Evolutionary conservation across 2,888 invertebrate species (phyloP).

Genomic region (Nycteola revayana): DNA sequence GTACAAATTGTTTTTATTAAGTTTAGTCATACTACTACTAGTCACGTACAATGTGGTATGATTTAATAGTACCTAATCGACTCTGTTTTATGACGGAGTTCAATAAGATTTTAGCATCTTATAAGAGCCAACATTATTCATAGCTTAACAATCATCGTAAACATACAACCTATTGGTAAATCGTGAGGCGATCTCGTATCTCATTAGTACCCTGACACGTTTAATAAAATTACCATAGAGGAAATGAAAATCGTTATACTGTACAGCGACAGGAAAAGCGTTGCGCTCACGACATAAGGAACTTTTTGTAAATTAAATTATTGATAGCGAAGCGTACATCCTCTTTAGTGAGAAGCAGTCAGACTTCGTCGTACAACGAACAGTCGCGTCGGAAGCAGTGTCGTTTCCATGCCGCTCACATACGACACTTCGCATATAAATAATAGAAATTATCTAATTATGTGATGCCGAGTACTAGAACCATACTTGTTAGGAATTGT

Average conservation of each 20-base stretch:
- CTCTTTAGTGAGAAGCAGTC: conserved; percentile 67
- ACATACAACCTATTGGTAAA: conserved; percentile 35
- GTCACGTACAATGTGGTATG: no score
- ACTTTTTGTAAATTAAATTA: conserved; percentile 69
- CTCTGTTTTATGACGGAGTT: no score
- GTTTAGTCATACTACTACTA: no score
- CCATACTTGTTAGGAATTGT: conserved; percentile 61
- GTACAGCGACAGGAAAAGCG: conserved; percentile 60
- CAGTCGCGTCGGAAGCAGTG: conserved; percentile 60
- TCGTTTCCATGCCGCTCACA: conserved; percentile 63
- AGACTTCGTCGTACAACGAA: conserved; percentile 59
- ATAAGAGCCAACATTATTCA: no score
- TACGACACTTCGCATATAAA: conserved; percentile 69
- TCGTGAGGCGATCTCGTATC: conserved; percentile 54
- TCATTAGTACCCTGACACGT: conserved; percentile 69
- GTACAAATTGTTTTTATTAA: no score
- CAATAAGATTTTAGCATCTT: no score
- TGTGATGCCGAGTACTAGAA: conserved; percentile 61
- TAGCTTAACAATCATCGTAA: no score
- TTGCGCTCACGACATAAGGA: conserved; percentile 54
- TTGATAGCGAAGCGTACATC: conserved; percentile 61
- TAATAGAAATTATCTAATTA: conserved; percentile 81
- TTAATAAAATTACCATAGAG: conserved; percentile 63
- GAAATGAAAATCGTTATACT: conserved; percentile 56
- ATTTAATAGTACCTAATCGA: no score